Evolutionary conservation across 1,140 invertebrate species (phyloP), one percentile per base, ranked within the genome.

Genomic region (Drosophila burlai): DNA sequence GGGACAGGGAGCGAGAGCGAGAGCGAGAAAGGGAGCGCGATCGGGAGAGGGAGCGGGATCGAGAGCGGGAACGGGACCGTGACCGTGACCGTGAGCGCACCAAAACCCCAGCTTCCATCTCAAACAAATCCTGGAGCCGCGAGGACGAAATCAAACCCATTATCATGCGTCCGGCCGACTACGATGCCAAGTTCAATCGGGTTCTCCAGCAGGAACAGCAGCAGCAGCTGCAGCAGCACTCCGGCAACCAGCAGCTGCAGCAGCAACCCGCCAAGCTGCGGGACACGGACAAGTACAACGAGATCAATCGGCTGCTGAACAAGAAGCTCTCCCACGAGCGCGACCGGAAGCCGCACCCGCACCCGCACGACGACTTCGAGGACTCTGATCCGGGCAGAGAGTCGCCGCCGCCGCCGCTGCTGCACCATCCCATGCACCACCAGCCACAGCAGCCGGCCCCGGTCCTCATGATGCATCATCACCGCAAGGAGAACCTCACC

Each of bases 111-210:
- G 75, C 78, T 7, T 68, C 77, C 31, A 57, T 58, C 3, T 63
- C 81, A 6, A 81, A 52, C 57, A 89, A 89, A 9, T 84, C 77
- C 0, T 91, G 92, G 91, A 78, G 78, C 16, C 72, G 89, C 13
- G 81, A 93, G 55, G 93, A 93, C 49, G 86, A 93, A 40, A 91
- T 89, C 38, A 93, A 93, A 31, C 89, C 91, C 15, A 87, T 86
- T 29, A 92, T 93, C 8, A 77, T 93, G 76, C 81, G 92, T 18
- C 92, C 92, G 36, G 79, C 83, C 1, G 87, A 93, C 60, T 93
- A 92, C n/a, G 91, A 93, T 72, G 83, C 91, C 7, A 92, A 92
- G 50, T 93, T 93, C 66, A 92, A 92, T 52, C 77, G 91, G 8
- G 89, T 93, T 2, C 61, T 93, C 68, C 86, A 92, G 58, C 71